These are phyloP conservation scores for Chunga burmeisteri DNA, from an alignment of 2,113 vertebrate species.

Conservation along the genomic window DNA sequence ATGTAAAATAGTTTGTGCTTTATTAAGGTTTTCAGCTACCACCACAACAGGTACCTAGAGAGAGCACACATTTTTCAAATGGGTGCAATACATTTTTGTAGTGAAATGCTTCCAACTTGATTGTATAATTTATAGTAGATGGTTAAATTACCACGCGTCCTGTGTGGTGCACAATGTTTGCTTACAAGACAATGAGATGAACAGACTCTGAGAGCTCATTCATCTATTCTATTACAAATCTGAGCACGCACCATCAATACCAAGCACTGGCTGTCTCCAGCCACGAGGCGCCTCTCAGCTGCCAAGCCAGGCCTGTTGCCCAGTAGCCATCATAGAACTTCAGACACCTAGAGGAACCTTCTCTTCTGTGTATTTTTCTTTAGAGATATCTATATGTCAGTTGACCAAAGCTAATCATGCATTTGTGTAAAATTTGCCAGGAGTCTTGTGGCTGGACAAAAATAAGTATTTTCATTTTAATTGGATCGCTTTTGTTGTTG, in stretches of 20 bases:
- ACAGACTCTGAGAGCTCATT: conserved; percentile 24
- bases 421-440: not conserved
- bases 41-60: conserved; percentile 14
- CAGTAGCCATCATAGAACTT: not conserved
- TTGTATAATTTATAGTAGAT: conserved; percentile 31
- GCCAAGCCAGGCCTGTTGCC: not conserved
- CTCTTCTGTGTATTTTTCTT: not conserved
- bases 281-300: not conserved
- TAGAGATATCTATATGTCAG: not conserved
- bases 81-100: not conserved
- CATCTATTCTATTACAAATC: not conserved
- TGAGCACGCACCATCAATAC: not conserved
- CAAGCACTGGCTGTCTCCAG: not conserved
- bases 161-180: not conserved
- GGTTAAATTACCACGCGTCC: not conserved
- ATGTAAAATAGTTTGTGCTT: conserved; percentile 43
- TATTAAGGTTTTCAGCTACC: conserved; percentile 43
- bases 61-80: not conserved
- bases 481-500: not conserved
- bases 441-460: not conserved
- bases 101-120: conserved; percentile 26
- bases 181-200: conserved; percentile 9
- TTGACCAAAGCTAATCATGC: not conserved
- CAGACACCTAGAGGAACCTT: not conserved
- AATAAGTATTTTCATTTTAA: not conserved